Conservation (phyloP, 2,113 vertebrate species). For the Nycticorax nycticorax region DNA sequence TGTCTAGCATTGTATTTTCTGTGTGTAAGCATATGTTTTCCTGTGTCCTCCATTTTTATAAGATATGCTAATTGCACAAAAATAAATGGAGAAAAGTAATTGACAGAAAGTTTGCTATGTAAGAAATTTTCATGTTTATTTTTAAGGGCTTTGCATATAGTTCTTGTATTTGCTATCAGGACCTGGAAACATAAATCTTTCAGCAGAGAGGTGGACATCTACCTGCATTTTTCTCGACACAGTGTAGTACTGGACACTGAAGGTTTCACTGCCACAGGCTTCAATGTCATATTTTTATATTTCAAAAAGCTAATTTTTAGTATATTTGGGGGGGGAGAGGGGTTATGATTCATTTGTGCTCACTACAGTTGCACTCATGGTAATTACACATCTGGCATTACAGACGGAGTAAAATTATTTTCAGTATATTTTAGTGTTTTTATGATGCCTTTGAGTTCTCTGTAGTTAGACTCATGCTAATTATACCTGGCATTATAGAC, state of each 20-base stretch:
- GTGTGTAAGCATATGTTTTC: neutral
- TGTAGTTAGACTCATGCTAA: neutral
- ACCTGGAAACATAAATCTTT: neutral
- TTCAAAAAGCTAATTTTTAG: neutral
- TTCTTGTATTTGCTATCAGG: neutral
- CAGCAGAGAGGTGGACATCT: neutral
- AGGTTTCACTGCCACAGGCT: neutral
- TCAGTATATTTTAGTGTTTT: neutral
- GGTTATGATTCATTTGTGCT: neutral
- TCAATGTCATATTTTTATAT: neutral
- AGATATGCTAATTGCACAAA: neutral
- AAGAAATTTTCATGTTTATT: neutral
- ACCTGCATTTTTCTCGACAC: neutral
- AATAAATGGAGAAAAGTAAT: neutral
- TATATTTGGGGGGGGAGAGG: neutral
- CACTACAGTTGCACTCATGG: neutral
- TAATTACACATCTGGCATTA: slow-evolving; percentile 5
- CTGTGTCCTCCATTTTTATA: neutral
- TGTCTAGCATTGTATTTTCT: neutral
- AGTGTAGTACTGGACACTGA: neutral
- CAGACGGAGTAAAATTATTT: neutral
- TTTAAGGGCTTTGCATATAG: neutral
- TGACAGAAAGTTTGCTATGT: neutral
- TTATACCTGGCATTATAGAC: neutral
- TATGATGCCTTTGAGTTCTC: neutral